These are phyloP conservation scores for Drosophila meridiana DNA, from an alignment of 2,888 invertebrate genomes.

Conservation along the genomic window DNA sequence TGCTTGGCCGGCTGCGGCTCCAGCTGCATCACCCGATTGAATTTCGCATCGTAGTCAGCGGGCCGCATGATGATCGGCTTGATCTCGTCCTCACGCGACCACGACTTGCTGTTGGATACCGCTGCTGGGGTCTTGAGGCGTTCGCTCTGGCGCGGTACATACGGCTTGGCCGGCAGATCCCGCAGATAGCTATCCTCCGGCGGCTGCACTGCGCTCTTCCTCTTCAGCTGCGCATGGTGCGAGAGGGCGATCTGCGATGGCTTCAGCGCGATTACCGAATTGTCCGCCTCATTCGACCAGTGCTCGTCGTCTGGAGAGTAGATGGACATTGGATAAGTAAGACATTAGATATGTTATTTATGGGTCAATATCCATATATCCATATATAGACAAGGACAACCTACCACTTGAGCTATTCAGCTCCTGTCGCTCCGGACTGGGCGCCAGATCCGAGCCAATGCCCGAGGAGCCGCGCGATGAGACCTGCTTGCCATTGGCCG, in stretches of 20 bases:
- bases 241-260: conserved; percentile 83
- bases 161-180: conserved; percentile 84
- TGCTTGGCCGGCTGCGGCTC: conserved; percentile 66
- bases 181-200: conserved; percentile 84
- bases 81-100: conserved; percentile 84
- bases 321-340: neutral
- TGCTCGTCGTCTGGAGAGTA: conserved; percentile 82
- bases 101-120: conserved; percentile 54
- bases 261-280: conserved; percentile 84
- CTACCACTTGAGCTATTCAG: conserved; percentile 85
- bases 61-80: conserved; percentile 84
- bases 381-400: conserved; percentile 33
- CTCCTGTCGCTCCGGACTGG: conserved; percentile 90
- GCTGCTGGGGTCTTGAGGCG: conserved; percentile 62
- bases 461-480: conserved; percentile 94
- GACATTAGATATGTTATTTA: too few relatives aligned
- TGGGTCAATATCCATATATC: too few relatives aligned
- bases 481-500: conserved; percentile 84
- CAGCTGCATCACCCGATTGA: conserved; percentile 83
- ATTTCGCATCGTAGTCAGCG: conserved; percentile 84
- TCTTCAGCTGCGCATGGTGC: conserved; percentile 80
- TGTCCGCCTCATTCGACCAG: conserved; percentile 85
- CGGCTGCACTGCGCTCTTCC: conserved; percentile 83
- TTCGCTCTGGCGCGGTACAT: conserved; percentile 72
- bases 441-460: conserved; percentile 95